Conservation (phyloP, 2,797 vertebrate genomes). For the Trachurus trachurus region DNA sequence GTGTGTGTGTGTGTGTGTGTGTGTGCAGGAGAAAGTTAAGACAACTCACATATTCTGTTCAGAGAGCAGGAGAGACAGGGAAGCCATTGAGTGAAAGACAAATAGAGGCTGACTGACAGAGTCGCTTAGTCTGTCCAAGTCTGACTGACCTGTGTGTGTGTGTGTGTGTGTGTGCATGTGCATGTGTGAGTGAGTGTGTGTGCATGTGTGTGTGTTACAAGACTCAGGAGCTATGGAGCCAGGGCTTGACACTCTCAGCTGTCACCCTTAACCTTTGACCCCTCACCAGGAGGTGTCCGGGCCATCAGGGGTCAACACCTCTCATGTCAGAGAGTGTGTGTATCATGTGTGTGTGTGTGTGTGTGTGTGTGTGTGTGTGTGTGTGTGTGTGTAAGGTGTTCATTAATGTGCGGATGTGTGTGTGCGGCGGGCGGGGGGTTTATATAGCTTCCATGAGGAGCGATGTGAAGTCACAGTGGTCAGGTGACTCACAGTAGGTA, state of each 20-base stretch:
- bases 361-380: neutral
- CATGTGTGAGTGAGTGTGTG: conserved; percentile 12
- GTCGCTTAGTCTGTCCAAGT: conserved; percentile 38
- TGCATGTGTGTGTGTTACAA: conserved; percentile 1
- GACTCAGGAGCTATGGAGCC: conserved; percentile 58
- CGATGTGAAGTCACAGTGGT: conserved; percentile 18
- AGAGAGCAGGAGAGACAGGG: conserved; percentile 20
- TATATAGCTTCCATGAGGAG: neutral
- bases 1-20: conserved; percentile 8
- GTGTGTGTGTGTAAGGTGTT: conserved; percentile 35
- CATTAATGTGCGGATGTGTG: conserved; percentile 47
- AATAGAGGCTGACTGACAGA: conserved; percentile 41
- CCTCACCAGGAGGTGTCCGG: conserved; percentile 53
- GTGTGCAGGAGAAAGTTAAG: conserved; percentile 20
- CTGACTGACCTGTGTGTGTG: conserved; percentile 23
- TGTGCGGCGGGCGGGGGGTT: neutral
- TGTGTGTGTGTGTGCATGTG: conserved; percentile 26
- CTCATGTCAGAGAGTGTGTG: conserved; percentile 28
- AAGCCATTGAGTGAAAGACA: conserved; percentile 33
- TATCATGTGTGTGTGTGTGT: neutral
- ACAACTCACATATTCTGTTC: conserved; percentile 26
- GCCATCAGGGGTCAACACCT: conserved; percentile 60
- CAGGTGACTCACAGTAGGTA: conserved; percentile 33
- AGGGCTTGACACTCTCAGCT: conserved; percentile 63
- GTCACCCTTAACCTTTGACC: conserved; percentile 70